Conservation (phyloP, 2,888 invertebrate species). For the Lasioglossum oenotherae region DNA sequence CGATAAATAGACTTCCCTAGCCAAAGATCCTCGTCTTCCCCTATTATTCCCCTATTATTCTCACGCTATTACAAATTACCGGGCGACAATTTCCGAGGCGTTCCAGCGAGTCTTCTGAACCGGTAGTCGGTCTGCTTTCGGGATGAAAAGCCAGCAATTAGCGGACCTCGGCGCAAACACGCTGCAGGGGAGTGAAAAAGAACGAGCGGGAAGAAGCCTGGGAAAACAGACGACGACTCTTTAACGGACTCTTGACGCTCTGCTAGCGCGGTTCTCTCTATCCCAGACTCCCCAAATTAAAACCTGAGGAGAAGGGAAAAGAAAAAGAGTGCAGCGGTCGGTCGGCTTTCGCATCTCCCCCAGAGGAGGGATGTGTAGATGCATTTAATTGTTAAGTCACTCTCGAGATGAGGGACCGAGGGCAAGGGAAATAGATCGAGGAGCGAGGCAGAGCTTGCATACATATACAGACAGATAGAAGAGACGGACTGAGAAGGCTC, state of each 20-base stretch:
- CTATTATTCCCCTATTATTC: background rate
- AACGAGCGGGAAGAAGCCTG: background rate
- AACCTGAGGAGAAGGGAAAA: constrained; percentile 20
- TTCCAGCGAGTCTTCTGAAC: background rate
- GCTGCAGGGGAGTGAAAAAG: background rate
- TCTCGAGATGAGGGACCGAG: constrained; percentile 53
- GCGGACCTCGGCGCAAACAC: constrained; percentile 11
- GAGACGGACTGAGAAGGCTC: constrained; percentile 65
- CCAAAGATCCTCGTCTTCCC: constrained; percentile 39
- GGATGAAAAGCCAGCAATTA: constrained; percentile 30
- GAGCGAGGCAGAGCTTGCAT: constrained; percentile 30
- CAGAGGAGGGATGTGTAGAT: constrained; percentile 52
- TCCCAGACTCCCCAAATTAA: constrained; percentile 21
- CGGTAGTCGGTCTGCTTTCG: background rate
- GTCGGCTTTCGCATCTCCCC: constrained; percentile 4
- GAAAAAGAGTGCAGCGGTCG: background rate
- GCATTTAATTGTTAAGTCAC: constrained; percentile 72
- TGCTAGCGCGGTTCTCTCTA: background rate
- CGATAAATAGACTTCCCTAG: constrained; percentile 32
- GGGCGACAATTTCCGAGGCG: background rate
- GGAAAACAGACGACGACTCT: background rate
- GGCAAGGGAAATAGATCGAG: constrained; percentile 39
- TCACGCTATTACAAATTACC: background rate
- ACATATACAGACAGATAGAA: constrained; percentile 60
- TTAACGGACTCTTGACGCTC: constrained; percentile 12